Evolutionary conservation across 2,113 vertebrate genomes (phyloP), one percentile per base, ranked within the genome.

Genomic region (Pimephales promelas): DNA sequence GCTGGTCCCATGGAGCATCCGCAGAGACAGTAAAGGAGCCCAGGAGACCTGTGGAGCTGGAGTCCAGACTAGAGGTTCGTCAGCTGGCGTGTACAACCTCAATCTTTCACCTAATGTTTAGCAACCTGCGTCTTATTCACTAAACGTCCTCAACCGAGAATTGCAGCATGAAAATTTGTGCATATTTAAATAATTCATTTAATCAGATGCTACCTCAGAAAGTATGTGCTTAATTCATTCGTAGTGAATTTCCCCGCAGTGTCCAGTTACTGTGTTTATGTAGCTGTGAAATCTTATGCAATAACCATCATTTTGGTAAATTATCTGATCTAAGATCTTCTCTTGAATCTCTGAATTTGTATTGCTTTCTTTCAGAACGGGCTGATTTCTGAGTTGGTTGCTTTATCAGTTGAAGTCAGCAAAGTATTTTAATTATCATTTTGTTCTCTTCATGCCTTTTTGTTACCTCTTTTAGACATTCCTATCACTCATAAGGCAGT

Each of bases 41-140:
- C 97, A 98, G 43, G 97, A 99, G 90, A 95, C 95, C 22, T 99
- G 98, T 62, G 98, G 98, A 18, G 95, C 96, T 2, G 98, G 98
- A 36, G 93, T 97, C 13, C 98, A 99, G 81, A 97, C 97, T 28
- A 94, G 98, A 98, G 97, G 98, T 99, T 84, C 13, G 22, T n/a
- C 83, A n/a, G 2, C 74, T 36, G 28, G n/a, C n/a, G 20, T 31
- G 14, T 47, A 10, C 10, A 59, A 24, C 10, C 24, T 11, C 10
- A 59, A 24, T 24, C n/a, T 59, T 11, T 24, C n/a, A 11, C 56
- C n/a, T 68, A 9, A 18, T 54, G 52, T 54, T 54, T 54, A 7
- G 18, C 52, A 36, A 16, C 22, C 31, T 66, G 28, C 18, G 31
- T 66, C 62, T 34, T 66, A 68, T n/a, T 68, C 20, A 68, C 18